Percentiles rank a stretch among this genome's conserved stretches.
Conservation (phyloP, 2,888 invertebrate genomes). For the Neoaliturus tenellus region DNA sequence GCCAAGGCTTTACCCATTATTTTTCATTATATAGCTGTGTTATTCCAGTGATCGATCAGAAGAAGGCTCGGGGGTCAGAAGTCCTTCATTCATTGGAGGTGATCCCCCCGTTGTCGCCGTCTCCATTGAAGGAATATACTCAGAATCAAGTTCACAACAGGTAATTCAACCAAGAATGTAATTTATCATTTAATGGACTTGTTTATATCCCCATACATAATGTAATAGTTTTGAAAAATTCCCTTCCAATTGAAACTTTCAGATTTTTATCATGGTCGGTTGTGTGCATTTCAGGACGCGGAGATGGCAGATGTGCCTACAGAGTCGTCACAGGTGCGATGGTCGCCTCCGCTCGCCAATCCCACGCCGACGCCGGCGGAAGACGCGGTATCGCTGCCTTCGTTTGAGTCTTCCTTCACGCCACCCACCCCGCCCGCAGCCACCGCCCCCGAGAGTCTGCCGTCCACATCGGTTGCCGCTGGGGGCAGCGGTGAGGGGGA, state of each 20-base stretch:
- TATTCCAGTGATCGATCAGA: constrained; percentile 25
- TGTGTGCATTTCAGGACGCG: background rate
- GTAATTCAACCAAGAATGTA: background rate
- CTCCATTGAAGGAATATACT: constrained; percentile 34
- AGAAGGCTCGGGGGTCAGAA: background rate
- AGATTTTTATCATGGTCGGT: no score
- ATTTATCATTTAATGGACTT: no score
- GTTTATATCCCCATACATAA: no score
- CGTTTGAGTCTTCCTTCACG: constrained; percentile 62
- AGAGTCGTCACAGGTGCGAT: constrained; percentile 21
- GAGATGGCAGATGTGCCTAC: constrained; percentile 28
- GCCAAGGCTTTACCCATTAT: no score
- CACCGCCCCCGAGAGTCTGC: constrained; percentile 3
- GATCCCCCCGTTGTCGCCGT: constrained; percentile 22
- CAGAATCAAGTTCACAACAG: constrained; percentile 19
- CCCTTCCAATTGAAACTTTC: no score
- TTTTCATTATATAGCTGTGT: no score
- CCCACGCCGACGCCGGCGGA: constrained; percentile 45
- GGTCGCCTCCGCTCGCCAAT: constrained; percentile 17
- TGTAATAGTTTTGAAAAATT: no score
- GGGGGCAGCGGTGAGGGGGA: background rate
- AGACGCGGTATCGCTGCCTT: constrained; percentile 61
- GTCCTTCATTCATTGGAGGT: background rate
- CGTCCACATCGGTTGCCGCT: constrained; percentile 52
- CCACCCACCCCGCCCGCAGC: constrained; percentile 10